phyloP scores from a whole-genome alignment of 2,888 invertebrate genomes.

The Lasius fuliginosus region DNA sequence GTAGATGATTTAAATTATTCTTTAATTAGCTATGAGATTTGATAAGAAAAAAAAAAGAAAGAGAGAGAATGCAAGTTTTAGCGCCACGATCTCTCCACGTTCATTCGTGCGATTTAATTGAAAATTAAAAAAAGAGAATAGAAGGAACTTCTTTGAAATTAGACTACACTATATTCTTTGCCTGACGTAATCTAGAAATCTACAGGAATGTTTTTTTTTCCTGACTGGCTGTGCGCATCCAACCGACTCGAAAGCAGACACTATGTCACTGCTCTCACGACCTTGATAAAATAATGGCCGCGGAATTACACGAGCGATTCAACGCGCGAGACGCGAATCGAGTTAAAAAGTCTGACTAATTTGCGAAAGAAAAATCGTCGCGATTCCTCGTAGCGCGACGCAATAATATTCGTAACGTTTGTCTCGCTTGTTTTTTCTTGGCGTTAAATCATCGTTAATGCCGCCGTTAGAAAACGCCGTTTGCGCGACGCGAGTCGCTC shows the following conservation, averaged over 20 bases:
- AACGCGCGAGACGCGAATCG: not conserved
- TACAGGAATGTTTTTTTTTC: not conserved
- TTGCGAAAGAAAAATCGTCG: not conserved
- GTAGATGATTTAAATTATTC: no score
- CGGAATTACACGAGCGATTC: not conserved
- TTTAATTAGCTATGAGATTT: no score
- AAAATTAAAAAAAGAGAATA: not conserved
- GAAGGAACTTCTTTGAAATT: not conserved
- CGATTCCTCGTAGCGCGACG: not conserved
- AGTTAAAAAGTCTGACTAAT: not conserved
- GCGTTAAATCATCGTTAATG: not conserved
- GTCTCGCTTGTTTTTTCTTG: constrained; percentile 10
- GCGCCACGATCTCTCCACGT: not conserved
- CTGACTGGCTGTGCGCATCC: not conserved
- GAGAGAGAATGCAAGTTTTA: not conserved
- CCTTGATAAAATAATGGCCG: constrained; percentile 26
- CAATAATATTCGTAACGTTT: not conserved
- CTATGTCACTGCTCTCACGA: constrained; percentile 21
- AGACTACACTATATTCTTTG: not conserved
- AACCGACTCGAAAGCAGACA: not conserved
- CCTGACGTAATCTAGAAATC: not conserved
- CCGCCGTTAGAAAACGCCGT: constrained; percentile 9
- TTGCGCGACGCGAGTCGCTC: constrained; percentile 11
- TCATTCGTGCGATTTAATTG: not conserved
- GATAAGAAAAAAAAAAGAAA: not conserved